Evolutionary conservation across 2,888 invertebrate genomes (phyloP).

Genomic region (Rhimphoctona megacephalus): DNA sequence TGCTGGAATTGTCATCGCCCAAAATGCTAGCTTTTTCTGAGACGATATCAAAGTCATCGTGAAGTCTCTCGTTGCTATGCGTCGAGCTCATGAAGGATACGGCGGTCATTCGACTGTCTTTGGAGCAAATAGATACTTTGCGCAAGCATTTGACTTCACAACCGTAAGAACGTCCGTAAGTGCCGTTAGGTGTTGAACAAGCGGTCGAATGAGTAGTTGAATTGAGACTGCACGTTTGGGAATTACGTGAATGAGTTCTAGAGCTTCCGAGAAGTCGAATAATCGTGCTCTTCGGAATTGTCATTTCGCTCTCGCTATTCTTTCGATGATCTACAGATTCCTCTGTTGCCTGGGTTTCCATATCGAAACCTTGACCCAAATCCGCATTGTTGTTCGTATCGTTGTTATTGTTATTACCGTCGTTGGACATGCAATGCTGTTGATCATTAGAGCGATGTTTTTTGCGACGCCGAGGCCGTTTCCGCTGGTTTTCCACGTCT

Average conservation of each 20-base stretch:
- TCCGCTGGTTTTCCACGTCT: constrained; percentile 14
- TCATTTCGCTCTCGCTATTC: constrained; percentile 45
- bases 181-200: constrained; percentile 72
- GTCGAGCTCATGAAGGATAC: constrained; percentile 73
- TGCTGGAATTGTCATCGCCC: constrained; percentile 38
- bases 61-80: constrained; percentile 77
- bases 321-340: neutral
- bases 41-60: constrained; percentile 77
- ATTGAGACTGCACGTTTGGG: constrained; percentile 64
- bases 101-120: constrained; percentile 75
- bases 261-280: constrained; percentile 73
- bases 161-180: constrained; percentile 62
- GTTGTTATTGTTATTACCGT: constrained; percentile 21
- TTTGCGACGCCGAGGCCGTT: constrained; percentile 31
- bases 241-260: constrained; percentile 57
- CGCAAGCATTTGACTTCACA: constrained; percentile 32
- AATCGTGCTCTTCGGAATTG: constrained; percentile 70
- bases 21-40: constrained; percentile 75
- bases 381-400: constrained; percentile 14
- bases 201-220: constrained; percentile 72
- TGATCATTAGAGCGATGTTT: constrained; percentile 35
- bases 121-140: constrained; percentile 75
- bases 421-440: neutral
- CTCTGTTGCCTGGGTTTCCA: neutral
- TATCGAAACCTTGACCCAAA: constrained; percentile 14